A percentile compares a stretch with the other conserved stretches of the same genome.
These are phyloP conservation scores for Chloroceryle aenea DNA, from an alignment of 2,113 vertebrate species.

Conservation along the genomic window DNA sequence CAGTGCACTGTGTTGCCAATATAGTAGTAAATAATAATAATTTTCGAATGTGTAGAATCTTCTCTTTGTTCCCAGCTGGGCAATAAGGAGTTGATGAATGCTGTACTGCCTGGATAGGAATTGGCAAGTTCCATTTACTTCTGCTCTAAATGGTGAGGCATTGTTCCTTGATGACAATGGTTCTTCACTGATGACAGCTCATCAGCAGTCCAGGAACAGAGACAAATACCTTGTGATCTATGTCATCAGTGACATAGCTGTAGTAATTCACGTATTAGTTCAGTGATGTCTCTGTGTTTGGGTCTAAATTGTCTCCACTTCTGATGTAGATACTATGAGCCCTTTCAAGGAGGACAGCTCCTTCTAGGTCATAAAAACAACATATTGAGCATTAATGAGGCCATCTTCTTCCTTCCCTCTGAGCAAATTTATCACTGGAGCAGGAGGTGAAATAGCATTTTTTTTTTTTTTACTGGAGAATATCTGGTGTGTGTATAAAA, in stretches of 20 bases:
- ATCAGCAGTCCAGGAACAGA: background rate
- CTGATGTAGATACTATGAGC: background rate
- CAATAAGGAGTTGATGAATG: conserved; percentile 55
- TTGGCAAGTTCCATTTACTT: conserved; percentile 43
- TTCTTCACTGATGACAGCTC: conserved; percentile 37
- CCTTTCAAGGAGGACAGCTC: background rate
- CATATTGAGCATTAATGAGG: background rate
- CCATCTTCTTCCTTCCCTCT: background rate
- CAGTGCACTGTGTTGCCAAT: conserved; percentile 36
- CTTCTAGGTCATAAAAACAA: background rate
- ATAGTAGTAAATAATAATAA: conserved; percentile 64
- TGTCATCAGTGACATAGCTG: background rate
- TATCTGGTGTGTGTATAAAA: background rate
- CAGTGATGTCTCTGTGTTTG: background rate
- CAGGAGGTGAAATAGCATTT: background rate
- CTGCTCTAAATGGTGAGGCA: conserved; percentile 47
- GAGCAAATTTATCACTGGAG: background rate
- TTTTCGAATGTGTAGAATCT: conserved; percentile 57
- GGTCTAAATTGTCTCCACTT: background rate
- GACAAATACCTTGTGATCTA: conserved; percentile 5
- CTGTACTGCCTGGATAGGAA: conserved; percentile 29
- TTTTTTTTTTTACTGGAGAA: background rate
- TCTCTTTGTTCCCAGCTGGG: conserved; percentile 36
- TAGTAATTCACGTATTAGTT: background rate
- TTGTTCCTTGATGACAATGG: conserved; percentile 36